Evolutionary conservation across 2,113 vertebrate species (phyloP), one percentile per base, ranked within the genome.

Genomic region (Crotalus tigris): DNA sequence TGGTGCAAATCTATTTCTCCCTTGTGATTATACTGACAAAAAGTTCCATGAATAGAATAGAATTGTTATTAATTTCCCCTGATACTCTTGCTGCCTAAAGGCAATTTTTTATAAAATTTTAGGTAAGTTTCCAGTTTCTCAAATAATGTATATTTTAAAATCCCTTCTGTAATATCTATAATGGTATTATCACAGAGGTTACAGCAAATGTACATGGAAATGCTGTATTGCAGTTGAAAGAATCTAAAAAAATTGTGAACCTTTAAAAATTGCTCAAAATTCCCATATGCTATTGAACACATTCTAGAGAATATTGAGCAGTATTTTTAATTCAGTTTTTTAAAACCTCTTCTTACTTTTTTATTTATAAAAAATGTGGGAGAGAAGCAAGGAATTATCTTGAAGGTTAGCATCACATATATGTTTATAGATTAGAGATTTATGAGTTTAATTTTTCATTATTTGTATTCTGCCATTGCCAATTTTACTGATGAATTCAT

Each of bases 81-180:
- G 3, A 53, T 95, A 26, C 69, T 23, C 85, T 59, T 90, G 81
- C 54, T 91, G 89, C 10, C 88, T 44, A 91, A 0, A 90, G 61
- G 69, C 91, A 94, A 33, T 10, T 87, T 91, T 93, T 85, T 75
- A 59, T 94, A 85, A 53, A 23, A 2, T 3, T 21, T 2, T 10
- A 85, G 88, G 0, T 89, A 90, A 61, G 23, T n/a, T 90, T 95
- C 91, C 44, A 81, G 69, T 93, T 87, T 69, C 87, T 90, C 88
- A 6, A 86, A 57, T 86, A 91, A 53, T 54, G 54, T 75, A 81
- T 49, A n/a, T 93, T 55, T 33, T 0, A 3, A 58, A 64, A 19
- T 24, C 59, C 39, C 75, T 81, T 33, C 33, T 81, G 75, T 21
- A 81, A 81, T 81, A 81, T 44, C 75, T 81, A 19, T 44, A 81